Evolutionary conservation across 1,140 invertebrate species (phyloP), one percentile per base, ranked within the genome.

Genomic region (Leptinotarsa undecemlineata): DNA sequence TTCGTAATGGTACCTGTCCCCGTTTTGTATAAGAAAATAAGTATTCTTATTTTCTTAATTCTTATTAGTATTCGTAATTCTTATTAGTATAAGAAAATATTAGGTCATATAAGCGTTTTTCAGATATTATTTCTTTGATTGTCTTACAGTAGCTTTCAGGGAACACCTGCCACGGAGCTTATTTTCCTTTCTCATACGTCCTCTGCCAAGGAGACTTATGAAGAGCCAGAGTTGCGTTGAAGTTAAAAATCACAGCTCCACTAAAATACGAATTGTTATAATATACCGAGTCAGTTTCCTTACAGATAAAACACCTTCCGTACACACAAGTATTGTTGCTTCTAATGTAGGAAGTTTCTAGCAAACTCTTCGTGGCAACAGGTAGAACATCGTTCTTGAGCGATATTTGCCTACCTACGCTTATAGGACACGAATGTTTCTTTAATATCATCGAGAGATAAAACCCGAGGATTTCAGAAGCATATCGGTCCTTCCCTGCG

Each of bases 1-100:
- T 86, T 98, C 96, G 83, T 95, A 97, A 84, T 95, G 93, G 88
- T 98, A 96, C 19, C 96, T 87, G 86, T 98, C 96, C 1, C 96
- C 96, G 87, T 98, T 98, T 84, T 96, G 95, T 84, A 98, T 26
- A 4, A 26, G 23, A 26, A 26, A n/a, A n/a, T n/a, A n/a, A n/a
- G n/a, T n/a, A n/a, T n/a, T n/a, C n/a, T n/a, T n/a, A n/a, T n/a
- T n/a, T n/a, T n/a, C n/a, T n/a, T n/a, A n/a, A n/a, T n/a, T n/a
- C n/a, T n/a, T n/a, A n/a, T n/a, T n/a, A n/a, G n/a, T n/a, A n/a
- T n/a, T n/a, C n/a, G n/a, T n/a, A n/a, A n/a, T n/a, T n/a, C n/a
- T n/a, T n/a, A n/a, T n/a, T n/a, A n/a, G n/a, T n/a, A n/a, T n/a
- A n/a, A n/a, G n/a, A n/a, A n/a, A n/a, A n/a, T n/a, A n/a, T n/a